phyloP scores from a whole-genome alignment of 2,113 vertebrate species.

The Casuarius casuarius region DNA sequence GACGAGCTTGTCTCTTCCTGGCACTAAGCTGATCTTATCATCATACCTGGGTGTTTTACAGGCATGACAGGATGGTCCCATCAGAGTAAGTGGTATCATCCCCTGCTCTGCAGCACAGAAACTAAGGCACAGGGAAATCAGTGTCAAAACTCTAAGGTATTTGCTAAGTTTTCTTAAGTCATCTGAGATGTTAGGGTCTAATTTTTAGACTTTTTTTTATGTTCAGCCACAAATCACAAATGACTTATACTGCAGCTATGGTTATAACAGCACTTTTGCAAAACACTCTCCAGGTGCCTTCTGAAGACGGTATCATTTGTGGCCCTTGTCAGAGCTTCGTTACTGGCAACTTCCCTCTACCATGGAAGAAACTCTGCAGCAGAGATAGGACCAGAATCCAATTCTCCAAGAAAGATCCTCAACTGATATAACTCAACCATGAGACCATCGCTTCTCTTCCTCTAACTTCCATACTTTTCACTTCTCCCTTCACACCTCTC shows the following conservation, averaged over 20 bases:
- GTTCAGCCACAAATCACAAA: not conserved
- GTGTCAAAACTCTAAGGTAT: not conserved
- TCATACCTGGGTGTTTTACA: not conserved
- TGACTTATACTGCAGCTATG: not conserved
- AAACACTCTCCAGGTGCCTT: not conserved
- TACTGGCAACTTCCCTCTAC: not conserved
- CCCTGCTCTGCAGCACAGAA: not conserved
- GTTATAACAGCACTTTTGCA: not conserved
- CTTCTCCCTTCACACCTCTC: not conserved
- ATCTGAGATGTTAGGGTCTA: not conserved
- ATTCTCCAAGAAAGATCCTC: not conserved
- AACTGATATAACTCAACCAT: not conserved
- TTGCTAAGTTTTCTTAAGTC: not conserved
- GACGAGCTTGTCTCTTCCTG: not conserved
- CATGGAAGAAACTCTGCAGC: not conserved
- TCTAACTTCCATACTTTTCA: not conserved
- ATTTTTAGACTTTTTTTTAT: not conserved
- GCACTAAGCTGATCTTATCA: not conserved
- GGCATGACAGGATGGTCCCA: not conserved
- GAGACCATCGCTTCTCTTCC: not conserved
- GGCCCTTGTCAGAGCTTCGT: not conserved
- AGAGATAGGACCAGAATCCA: not conserved
- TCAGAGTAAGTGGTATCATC: not conserved
- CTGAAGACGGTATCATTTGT: not conserved
- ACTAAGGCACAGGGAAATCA: accelerated